Evolutionary conservation across 2,113 vertebrate genomes (phyloP), one percentile per base, ranked within the genome.

Genomic region (Lichenostomus cassidix): DNA sequence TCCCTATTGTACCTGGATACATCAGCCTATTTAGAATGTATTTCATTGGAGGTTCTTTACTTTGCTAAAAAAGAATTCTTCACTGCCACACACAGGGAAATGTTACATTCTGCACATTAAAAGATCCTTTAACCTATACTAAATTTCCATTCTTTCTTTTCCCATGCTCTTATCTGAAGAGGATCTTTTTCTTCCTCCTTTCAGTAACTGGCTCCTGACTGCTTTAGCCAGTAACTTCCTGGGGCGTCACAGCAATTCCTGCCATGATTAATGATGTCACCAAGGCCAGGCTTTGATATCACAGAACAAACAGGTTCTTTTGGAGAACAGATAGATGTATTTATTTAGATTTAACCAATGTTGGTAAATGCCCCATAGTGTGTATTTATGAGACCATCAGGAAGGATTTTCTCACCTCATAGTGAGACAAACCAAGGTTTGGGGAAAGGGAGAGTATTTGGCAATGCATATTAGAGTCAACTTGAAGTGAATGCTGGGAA

Each of bases 71-170:
- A 63, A n/a, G 5, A 69, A 77, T 82, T 56, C 0, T 4, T 47
- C 64, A 69, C 53, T 91, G 39, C 31, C 69, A 80, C 75, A 44
- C 49, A 81, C 6, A 78, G 59, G 49, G 62, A 68, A 82, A 67
- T 70, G 50, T 2, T 33, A 35, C 27, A 46, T 64, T 70, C 60
- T 87, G 58, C n/a, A 29, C 73, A 60, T 71, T 50, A 89, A 79
- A 76, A 79, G 25, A 37, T 73, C 58, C 87, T 69, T 68, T 53
- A 82, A 58, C 44, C 28, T 64, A 49, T 49, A 24, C 15, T 37
- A n/a, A 33, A n/a, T 67, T 94, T 75, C 69, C 62, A 75, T 89
- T 78, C 47, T 87, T 89, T 84, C 81, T 91, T 91, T 79, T 69
- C 50, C 52, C 49, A 62, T 60, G 42, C 29, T 71, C n/a, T 91